These are phyloP conservation scores for Eulemur albifrons DNA, from an alignment of 2,797 vertebrate genomes.

Conservation along the genomic window DNA sequence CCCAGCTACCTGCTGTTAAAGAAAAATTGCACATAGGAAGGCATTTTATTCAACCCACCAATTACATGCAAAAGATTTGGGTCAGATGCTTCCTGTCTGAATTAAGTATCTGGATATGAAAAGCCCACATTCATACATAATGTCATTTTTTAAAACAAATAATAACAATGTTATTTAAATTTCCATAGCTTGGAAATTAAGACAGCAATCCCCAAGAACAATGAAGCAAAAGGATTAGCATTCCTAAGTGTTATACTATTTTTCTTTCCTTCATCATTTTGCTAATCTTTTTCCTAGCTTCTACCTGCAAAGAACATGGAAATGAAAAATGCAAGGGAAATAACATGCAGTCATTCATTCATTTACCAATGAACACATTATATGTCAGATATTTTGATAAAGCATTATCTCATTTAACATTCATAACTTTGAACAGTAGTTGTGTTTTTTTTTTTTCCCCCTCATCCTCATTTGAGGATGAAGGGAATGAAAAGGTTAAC, in stretches of 20 bases:
- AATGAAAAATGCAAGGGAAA: neutral
- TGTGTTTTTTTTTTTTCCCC: neutral
- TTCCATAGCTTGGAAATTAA: slow-evolving; percentile 21
- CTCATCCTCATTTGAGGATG: neutral
- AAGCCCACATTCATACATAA: slow-evolving; percentile 50
- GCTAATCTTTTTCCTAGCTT: neutral
- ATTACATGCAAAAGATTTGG: slow-evolving; percentile 64
- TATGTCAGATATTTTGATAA: neutral
- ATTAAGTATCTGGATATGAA: slow-evolving; percentile 59
- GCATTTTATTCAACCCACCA: slow-evolving; percentile 55
- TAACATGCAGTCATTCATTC: neutral
- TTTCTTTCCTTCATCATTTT: neutral
- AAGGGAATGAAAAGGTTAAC: neutral
- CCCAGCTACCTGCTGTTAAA: slow-evolving; percentile 65
- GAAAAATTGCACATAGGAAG: slow-evolving; percentile 66
- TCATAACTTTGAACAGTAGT: neutral
- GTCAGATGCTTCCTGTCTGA: slow-evolving; percentile 21
- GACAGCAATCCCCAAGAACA: neutral
- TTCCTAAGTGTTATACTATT: neutral
- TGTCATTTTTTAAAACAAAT: slow-evolving; percentile 5
- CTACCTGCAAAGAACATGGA: neutral
- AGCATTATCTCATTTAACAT: neutral
- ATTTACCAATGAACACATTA: neutral
- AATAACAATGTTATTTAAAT: slow-evolving; percentile 25
- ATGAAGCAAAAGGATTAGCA: neutral